A percentile compares a stretch with the other conserved stretches of the same genome.
These are phyloP conservation scores for Bombus soroeensis DNA, from an alignment of 1,140 invertebrate species.

Conservation along the genomic window DNA sequence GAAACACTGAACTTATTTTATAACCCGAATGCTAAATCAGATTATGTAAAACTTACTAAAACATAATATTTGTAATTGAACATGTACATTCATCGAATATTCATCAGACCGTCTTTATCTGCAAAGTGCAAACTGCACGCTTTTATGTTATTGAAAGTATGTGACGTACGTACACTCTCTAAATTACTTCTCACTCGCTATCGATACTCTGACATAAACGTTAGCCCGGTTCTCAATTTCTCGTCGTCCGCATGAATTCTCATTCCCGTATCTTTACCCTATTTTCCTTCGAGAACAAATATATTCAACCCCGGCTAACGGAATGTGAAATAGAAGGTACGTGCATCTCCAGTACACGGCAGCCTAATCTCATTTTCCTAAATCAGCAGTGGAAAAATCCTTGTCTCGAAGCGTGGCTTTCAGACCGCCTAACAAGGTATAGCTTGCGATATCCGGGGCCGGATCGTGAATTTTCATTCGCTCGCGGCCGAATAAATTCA, in stretches of 20 bases:
- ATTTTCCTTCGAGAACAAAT: neutral
- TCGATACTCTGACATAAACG: neutral
- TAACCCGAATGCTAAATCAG: too few relatives aligned
- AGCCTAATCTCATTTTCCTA: neutral
- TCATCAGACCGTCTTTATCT: too few relatives aligned
- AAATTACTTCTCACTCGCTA: neutral
- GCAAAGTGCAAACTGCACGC: too few relatives aligned
- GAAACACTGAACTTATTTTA: too few relatives aligned
- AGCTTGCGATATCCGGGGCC: neutral
- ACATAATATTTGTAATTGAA: too few relatives aligned
- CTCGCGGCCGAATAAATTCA: conserved; percentile 15
- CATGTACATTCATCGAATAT: too few relatives aligned
- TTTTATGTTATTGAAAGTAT: too few relatives aligned
- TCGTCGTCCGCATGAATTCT: neutral
- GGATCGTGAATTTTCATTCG: conserved; percentile 25
- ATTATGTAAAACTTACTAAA: too few relatives aligned
- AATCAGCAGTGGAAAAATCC: too few relatives aligned
- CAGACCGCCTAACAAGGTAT: neutral
- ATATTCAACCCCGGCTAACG: neutral
- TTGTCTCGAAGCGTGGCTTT: neutral
- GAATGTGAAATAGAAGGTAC: neutral
- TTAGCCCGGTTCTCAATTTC: neutral
- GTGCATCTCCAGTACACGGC: too few relatives aligned
- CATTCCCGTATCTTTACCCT: neutral
- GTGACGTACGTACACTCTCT: too few relatives aligned